Evolutionary conservation across 2,797 vertebrate genomes (phyloP).

Genomic region (Euthynnus affinis): DNA sequence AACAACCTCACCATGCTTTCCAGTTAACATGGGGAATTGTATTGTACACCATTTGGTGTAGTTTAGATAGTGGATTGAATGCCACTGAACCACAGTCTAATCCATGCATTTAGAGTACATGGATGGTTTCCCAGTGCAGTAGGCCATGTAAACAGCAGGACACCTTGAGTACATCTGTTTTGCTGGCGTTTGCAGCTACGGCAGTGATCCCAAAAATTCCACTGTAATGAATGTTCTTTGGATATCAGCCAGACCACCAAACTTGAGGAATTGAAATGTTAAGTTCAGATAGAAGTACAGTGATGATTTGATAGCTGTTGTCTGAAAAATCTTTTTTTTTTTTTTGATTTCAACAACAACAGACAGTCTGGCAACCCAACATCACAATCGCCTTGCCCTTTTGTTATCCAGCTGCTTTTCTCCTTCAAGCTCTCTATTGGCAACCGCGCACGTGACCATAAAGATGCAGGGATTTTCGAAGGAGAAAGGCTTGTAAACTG

Average conservation of each 20-base stretch:
- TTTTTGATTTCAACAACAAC: constrained; percentile 8
- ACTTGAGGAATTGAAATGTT: neutral
- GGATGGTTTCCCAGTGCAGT: constrained; percentile 55
- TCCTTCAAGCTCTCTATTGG: constrained; percentile 20
- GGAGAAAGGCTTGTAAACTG: constrained; percentile 21
- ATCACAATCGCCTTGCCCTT: neutral
- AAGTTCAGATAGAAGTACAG: neutral
- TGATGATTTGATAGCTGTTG: constrained; percentile 9
- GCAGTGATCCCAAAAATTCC: constrained; percentile 29
- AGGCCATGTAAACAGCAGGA: constrained; percentile 62
- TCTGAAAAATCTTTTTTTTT: neutral
- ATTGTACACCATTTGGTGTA: constrained; percentile 17
- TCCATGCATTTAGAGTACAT: constrained; percentile 41
- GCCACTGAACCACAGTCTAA: constrained; percentile 39
- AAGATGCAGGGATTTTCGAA: constrained; percentile 47
- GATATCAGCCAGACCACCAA: constrained; percentile 13
- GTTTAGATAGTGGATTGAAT: constrained; percentile 38
- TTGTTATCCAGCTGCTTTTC: constrained; percentile 35
- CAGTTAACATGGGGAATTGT: constrained; percentile 24
- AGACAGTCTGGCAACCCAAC: neutral
- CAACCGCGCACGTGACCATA: neutral
- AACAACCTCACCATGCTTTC: constrained; percentile 23
- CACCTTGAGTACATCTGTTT: constrained; percentile 58
- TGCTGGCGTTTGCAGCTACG: constrained; percentile 6
- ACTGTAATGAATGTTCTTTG: constrained; percentile 27